Conservation (phyloP, 2,113 vertebrate species). For the Rhegmatorhina hoffmannsi region DNA sequence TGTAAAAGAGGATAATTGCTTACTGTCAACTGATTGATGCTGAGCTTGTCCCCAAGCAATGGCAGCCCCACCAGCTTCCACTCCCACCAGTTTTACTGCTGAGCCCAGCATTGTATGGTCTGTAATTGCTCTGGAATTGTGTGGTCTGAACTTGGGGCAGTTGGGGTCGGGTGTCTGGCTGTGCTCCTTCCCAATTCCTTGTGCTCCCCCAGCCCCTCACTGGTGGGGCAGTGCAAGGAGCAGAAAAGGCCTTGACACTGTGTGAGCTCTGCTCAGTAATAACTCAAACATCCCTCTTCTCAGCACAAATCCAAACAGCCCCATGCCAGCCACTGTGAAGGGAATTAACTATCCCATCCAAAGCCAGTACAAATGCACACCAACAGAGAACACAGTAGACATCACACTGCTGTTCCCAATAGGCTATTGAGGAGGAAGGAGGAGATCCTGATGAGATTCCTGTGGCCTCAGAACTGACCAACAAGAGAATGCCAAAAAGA, state of each 20-base stretch:
- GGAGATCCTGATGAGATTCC: conserved; percentile 93
- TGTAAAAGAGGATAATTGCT: neutral
- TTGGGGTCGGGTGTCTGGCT: neutral
- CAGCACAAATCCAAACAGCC: neutral
- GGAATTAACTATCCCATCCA: neutral
- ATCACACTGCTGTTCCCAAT: neutral
- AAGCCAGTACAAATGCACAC: neutral
- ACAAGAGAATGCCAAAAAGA: conserved; percentile 84
- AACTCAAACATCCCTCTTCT: neutral
- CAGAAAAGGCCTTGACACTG: neutral
- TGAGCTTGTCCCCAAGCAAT: no score
- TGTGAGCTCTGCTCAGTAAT: neutral
- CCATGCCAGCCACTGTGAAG: neutral
- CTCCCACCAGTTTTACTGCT: neutral
- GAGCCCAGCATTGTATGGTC: rapidly evolving
- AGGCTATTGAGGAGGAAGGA: conserved; percentile 97
- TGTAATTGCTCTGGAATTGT: neutral
- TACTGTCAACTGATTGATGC: rapidly evolving
- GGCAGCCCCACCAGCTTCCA: neutral
- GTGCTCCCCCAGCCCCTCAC: rapidly evolving
- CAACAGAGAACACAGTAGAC: neutral
- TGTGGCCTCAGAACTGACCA: conserved; percentile 78
- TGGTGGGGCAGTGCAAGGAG: neutral
- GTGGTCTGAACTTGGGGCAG: neutral
- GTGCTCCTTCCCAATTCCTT: neutral